Percentiles rank a stretch among this genome's conserved stretches.
Conservation (phyloP, 2,797 vertebrate species). For the Sternotherus odoratus region DNA sequence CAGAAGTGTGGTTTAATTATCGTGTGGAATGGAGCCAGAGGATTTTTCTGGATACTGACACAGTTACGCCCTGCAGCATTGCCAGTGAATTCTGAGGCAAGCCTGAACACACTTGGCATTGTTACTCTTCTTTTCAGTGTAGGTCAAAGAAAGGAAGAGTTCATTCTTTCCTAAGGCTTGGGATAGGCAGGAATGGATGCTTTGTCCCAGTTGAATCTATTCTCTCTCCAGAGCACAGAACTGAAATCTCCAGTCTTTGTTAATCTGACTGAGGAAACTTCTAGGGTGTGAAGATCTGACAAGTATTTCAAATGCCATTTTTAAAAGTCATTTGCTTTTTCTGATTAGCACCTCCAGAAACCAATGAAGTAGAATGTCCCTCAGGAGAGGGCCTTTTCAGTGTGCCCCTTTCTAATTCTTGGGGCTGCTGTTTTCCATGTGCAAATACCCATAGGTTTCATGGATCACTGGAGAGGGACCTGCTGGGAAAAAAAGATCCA, state of each 20-base stretch:
- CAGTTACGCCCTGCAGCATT: accelerated
- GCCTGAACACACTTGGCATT: neutral
- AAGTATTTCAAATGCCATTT: neutral
- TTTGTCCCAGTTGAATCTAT: neutral
- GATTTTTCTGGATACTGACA: neutral
- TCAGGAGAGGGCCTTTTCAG: neutral
- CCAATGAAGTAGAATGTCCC: neutral
- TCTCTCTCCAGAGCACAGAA: neutral
- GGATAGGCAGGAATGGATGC: neutral
- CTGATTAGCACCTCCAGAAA: neutral
- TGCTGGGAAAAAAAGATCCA: neutral
- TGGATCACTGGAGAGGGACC: accelerated
- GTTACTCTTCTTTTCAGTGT: neutral
- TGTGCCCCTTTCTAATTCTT: neutral
- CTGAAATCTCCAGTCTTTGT: neutral
- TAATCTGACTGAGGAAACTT: neutral
- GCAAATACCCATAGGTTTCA: neutral
- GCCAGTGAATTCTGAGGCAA: neutral
- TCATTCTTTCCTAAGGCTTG: neutral
- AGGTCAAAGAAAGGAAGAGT: neutral
- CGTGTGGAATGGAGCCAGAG: neutral
- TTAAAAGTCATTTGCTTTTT: neutral
- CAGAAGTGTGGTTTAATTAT: neutral
- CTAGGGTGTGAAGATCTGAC: neutral
- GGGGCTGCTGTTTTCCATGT: neutral